These are phyloP conservation scores for Pteronotus mesoamericanus DNA, from an alignment of 2,797 vertebrate species.

Conservation along the genomic window DNA sequence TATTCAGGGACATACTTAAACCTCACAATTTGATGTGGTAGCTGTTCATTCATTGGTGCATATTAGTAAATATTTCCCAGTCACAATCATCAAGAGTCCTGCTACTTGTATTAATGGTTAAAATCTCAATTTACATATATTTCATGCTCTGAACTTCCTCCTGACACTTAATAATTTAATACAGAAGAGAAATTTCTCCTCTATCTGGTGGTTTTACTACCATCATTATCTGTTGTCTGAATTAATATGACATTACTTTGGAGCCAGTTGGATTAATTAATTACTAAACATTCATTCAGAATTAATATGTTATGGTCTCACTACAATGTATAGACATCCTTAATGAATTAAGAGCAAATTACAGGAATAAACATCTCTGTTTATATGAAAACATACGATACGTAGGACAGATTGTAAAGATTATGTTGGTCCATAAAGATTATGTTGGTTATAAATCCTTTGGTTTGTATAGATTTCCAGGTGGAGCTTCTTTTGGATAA, in stretches of 20 bases:
- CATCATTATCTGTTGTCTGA: neutral
- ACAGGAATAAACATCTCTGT: neutral
- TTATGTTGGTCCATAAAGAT: neutral
- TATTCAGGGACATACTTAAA: neutral
- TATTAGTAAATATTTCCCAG: neutral
- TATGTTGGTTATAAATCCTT: conserved; percentile 55
- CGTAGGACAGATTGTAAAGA: neutral
- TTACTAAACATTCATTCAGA: neutral
- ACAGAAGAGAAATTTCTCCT: neutral
- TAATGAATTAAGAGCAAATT: neutral
- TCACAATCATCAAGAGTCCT: neutral
- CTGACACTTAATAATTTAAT: neutral
- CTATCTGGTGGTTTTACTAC: neutral
- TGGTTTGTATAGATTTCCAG: conserved; percentile 87
- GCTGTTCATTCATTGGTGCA: neutral
- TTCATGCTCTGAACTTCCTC: neutral
- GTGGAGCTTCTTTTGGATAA: conserved; percentile 94
- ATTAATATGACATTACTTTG: neutral
- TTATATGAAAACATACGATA: neutral
- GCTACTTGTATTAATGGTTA: neutral
- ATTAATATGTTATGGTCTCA: neutral
- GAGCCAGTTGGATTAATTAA: neutral
- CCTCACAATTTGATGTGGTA: neutral
- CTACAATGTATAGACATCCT: neutral
- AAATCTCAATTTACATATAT: neutral